Evolutionary conservation across 2,113 vertebrate species (phyloP).

Genomic region (Notarius quadriscutis): DNA sequence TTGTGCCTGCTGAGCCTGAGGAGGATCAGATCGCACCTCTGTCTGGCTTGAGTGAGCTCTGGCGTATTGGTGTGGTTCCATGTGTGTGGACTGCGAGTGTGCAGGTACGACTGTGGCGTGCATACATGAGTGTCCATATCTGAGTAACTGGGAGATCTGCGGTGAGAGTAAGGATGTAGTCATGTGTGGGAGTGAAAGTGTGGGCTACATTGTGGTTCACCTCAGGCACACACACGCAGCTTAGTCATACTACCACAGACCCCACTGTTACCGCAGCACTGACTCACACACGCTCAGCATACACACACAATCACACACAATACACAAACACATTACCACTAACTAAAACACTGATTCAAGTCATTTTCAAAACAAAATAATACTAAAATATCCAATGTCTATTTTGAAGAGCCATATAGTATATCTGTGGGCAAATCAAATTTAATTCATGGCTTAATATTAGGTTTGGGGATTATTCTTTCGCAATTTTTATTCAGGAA

Average conservation of each 20-base stretch:
- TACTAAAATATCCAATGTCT: not conserved
- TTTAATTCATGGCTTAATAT: not conserved
- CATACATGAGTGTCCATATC: constrained; percentile 29
- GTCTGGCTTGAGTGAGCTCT: constrained; percentile 5
- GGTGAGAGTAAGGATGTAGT: constrained; percentile 60
- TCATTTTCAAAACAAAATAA: not conserved
- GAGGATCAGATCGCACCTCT: constrained; percentile 38
- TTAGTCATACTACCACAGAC: constrained; percentile 60
- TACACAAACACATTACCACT: constrained; percentile 30
- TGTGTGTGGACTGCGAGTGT: constrained; percentile 21
- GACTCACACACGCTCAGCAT: constrained; percentile 14
- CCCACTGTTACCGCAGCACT: constrained; percentile 37
- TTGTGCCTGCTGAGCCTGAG: constrained; percentile 33
- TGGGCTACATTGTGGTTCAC: constrained; percentile 66
- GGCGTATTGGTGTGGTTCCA: not conserved
- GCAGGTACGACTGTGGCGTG: not conserved
- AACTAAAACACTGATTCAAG: not conserved
- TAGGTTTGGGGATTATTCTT: not conserved
- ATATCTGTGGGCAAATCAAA: not conserved
- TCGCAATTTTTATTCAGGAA: not conserved
- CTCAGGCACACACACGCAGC: constrained; percentile 59
- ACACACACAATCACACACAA: constrained; percentile 38
- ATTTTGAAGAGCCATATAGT: not conserved
- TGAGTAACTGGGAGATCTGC: constrained; percentile 54
- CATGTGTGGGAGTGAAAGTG: constrained; percentile 57